Base-by-base conservation (phyloP, 1,140 invertebrate species). In the Dysdera silvatica region DNA sequence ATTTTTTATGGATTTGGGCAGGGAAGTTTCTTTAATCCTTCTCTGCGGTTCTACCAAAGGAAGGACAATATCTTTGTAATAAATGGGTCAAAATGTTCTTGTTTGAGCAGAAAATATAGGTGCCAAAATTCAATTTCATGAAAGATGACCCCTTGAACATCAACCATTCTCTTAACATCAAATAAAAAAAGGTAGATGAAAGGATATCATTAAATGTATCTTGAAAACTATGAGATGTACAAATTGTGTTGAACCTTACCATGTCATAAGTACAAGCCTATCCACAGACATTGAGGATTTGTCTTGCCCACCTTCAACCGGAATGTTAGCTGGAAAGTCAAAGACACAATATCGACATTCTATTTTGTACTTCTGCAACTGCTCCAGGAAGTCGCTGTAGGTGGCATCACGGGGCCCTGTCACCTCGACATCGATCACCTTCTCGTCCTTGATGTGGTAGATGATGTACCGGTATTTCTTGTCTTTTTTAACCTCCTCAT, bases 401-500 rank as follows among this genome's bases (percentile, higher is more conserved):
- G 85, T 84, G 45, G 88, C 86, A 74, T 93, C 88, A 63, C 92
- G 83, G 54, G 86, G 76, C 31, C 81, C 81, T 76, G 68, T 72
- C 18, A 67, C 61, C 55, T 71, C 71, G 6, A 71, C 70, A 54
- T 70, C 69, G 51, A 73, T 71, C 29, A 72, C 71, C 88, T 89
- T 91, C 76, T 94, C 91, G 78, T 95, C 91, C 71, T 89, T 88
- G 77, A 95, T 95, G 79, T 87, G 91, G 78, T 94, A 95, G 74
- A 95, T 90, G 54, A 94, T 90, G 81, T 94, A 95, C 74, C 92
- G 88, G 81, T 94, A 89, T 74, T 94, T 94, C 80, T 95, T 95
- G 77, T 94, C 90, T 81, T 95, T 94, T 81, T 95, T 95, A 69
- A 95, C 94, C 81, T 94, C 91, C 77, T 95, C 91, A 79, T 94